These are phyloP conservation scores for Brachypodius melanocephalos DNA, from an alignment of 2,113 vertebrate species.

Conservation along the genomic window DNA sequence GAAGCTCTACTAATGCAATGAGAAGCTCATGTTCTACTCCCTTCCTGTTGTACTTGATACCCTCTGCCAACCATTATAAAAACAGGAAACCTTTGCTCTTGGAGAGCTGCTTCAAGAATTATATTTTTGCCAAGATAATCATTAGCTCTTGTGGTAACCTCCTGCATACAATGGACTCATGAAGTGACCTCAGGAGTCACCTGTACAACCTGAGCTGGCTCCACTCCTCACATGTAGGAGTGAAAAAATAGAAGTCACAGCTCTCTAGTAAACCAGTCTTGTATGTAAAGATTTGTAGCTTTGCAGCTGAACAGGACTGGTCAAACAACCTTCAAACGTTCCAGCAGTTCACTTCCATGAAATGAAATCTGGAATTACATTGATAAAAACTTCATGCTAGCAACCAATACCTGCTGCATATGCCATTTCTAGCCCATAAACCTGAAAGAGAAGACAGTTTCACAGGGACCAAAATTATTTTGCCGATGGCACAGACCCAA, in stretches of 20 bases:
- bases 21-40: background rate
- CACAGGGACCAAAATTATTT: background rate
- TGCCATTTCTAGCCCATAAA: background rate
- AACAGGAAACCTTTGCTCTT: background rate
- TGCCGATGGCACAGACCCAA: background rate
- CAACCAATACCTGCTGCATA: background rate
- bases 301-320: background rate
- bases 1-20: background rate
- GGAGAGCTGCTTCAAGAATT: background rate
- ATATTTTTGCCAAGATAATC: background rate
- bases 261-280: background rate
- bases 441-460: background rate
- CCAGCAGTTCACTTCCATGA: background rate
- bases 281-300: background rate
- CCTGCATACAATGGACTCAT: background rate
- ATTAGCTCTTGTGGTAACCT: background rate
- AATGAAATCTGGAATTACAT: background rate
- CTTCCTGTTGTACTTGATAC: background rate
- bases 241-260: background rate
- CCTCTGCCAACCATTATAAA: background rate
- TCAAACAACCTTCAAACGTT: background rate
- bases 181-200: background rate
- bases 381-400: background rate
- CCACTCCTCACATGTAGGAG: background rate
- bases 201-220: background rate